Conservation (phyloP, 2,113 vertebrate genomes). For the Dipodomys stephensi region DNA sequence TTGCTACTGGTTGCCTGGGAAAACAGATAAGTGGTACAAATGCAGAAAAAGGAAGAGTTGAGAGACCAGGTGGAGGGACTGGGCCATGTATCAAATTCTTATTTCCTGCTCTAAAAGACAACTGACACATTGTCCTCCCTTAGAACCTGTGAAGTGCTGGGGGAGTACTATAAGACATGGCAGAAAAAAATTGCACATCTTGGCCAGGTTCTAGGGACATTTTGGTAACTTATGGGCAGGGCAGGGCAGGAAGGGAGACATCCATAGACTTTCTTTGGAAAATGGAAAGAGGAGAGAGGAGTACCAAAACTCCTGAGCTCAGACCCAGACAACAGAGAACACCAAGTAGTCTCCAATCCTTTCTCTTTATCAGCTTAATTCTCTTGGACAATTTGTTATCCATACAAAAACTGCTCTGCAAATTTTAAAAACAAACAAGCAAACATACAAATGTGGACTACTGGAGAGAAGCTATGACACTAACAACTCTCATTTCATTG, state of each 20-base stretch:
- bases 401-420: conserved; percentile 9
- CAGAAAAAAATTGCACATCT: background rate
- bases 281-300: background rate
- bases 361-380: conserved; percentile 26
- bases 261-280: background rate
- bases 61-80: conserved; percentile 11
- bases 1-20: conserved; percentile 53
- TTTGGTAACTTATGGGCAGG: background rate
- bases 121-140: background rate
- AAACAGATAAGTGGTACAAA: conserved; percentile 49
- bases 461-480: background rate
- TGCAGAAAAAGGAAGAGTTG: conserved; percentile 32
- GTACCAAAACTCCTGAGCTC: background rate
- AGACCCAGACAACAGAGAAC: background rate
- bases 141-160: background rate
- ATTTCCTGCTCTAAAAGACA: conserved; percentile 15
- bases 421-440: background rate
- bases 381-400: background rate
- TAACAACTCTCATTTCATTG: background rate
- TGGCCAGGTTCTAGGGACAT: background rate
- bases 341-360: background rate
- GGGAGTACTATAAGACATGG: background rate
- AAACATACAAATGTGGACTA: background rate
- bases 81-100: background rate
- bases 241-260: background rate